These are phyloP conservation scores for Pyrrhosoma nymphula DNA, from an alignment of 2,888 invertebrate species.

Conservation along the genomic window DNA sequence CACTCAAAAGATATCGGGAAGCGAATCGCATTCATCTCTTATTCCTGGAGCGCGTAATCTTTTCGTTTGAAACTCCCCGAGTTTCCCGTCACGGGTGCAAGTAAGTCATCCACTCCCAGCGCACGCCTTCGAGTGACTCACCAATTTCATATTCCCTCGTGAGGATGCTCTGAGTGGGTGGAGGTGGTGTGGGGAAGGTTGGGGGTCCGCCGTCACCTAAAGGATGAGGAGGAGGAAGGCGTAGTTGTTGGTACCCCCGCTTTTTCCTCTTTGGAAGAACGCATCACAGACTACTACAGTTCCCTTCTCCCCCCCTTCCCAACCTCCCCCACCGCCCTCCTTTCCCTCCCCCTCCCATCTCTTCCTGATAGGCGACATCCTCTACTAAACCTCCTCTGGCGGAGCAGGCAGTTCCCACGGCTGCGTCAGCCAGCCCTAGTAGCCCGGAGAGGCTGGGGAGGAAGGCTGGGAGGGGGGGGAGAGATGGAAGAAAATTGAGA, in stretches of 20 bases:
- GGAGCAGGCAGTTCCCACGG: conserved; percentile 41
- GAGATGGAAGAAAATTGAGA: conserved; percentile 74
- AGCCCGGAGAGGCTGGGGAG: conserved; percentile 68
- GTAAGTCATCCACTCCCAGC: neutral
- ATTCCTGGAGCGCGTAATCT: neutral
- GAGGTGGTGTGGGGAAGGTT: too few species aligned
- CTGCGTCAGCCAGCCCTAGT: conserved; percentile 51
- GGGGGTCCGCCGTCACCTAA: neutral
- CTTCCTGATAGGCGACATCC: conserved; percentile 64
- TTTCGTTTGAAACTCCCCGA: neutral
- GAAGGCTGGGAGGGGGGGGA: conserved; percentile 70
- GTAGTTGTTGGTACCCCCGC: conserved; percentile 31
- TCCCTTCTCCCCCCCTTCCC: neutral
- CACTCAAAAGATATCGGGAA: too few species aligned
- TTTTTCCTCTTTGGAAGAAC: conserved; percentile 61
- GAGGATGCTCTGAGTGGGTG: too few species aligned
- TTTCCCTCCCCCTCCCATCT: conserved; percentile 5
- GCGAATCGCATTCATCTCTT: too few species aligned
- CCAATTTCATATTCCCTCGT: too few species aligned
- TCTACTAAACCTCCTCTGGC: conserved; percentile 46
- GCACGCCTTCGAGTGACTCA: neutral
- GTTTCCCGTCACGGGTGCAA: neutral
- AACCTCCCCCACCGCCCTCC: neutral
- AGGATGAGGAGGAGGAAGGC: neutral
- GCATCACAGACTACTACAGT: neutral